phyloP scores from a whole-genome alignment of 2,888 invertebrate genomes.

The Tricholauxania praeusta region DNA sequence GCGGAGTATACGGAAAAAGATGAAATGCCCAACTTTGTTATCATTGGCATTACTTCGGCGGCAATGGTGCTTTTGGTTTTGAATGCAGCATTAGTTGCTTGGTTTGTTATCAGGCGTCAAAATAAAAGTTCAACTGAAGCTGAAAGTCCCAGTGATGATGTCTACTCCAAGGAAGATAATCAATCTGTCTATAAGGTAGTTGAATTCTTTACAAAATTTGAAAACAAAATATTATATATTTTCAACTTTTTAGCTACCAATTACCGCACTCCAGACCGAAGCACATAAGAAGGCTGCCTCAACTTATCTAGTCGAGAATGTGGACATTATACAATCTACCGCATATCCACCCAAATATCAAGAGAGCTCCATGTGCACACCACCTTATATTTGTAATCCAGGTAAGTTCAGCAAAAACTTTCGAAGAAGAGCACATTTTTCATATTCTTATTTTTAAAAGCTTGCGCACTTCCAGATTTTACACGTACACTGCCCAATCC shows the following conservation, averaged over 20 bases:
- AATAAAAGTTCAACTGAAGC: conserved; percentile 61
- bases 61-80: conserved; percentile 61
- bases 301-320: conserved; percentile 64
- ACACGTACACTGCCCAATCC: conserved; percentile 65
- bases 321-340: conserved; percentile 64
- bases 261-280: conserved; percentile 63
- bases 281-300: conserved; percentile 65
- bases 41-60: conserved; percentile 64
- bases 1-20: conserved; percentile 63
- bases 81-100: conserved; percentile 63
- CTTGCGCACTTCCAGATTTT: conserved; percentile 52
- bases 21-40: conserved; percentile 65
- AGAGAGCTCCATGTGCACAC: conserved; percentile 65
- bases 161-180: conserved; percentile 64
- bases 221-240: conserved; percentile 19
- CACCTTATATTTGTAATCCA: conserved; percentile 62
- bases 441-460: too few species aligned
- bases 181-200: conserved; percentile 65
- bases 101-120: conserved; percentile 64
- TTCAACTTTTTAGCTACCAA: conserved; percentile 56
- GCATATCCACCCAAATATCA: conserved; percentile 65
- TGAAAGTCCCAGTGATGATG: conserved; percentile 63
- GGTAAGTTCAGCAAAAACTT: background rate
- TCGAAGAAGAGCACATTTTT: background rate
- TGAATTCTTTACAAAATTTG: background rate